phyloP scores from a whole-genome alignment of 92 coral and sea anemone genomes.

The Palythoa grandiflora region DNA sequence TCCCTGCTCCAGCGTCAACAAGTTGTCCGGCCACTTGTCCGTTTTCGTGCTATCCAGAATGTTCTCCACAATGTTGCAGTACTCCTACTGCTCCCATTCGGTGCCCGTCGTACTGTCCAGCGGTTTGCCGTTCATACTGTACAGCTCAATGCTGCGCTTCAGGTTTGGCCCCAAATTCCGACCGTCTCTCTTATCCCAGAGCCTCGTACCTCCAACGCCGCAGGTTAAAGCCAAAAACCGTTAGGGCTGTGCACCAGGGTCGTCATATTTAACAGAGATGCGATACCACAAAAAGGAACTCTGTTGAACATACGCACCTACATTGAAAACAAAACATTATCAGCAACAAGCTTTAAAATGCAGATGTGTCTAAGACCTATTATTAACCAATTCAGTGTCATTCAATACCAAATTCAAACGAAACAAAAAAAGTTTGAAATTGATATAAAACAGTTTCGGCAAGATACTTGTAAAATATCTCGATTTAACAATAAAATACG shows the following conservation, averaged over 20 bases:
- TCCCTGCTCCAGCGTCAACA: slow-evolving; percentile 5
- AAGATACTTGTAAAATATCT: too few relatives aligned
- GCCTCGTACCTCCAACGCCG: slow-evolving; percentile 24
- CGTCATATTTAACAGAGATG: neutral
- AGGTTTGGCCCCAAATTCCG: slow-evolving; percentile 15
- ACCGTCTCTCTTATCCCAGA: slow-evolving; percentile 29
- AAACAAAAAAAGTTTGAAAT: too few relatives aligned
- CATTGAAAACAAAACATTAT: neutral
- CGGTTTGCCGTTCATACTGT: slow-evolving; percentile 73
- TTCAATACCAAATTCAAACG: too few relatives aligned
- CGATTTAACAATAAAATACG: too few relatives aligned
- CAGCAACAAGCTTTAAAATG: too few relatives aligned
- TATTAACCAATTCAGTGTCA: too few relatives aligned
- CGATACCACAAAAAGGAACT: neutral
- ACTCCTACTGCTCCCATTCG: slow-evolving; percentile 49
- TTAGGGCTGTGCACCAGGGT: slow-evolving; percentile 2
- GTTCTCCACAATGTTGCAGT: slow-evolving; percentile 74
- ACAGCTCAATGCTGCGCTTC: slow-evolving; percentile 69
- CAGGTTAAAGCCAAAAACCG: neutral
- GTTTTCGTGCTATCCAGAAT: slow-evolving; percentile 73
- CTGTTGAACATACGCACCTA: neutral
- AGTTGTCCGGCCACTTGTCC: slow-evolving; percentile 70
- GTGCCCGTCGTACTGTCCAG: slow-evolving; percentile 73
- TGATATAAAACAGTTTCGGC: too few relatives aligned
- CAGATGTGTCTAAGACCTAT: too few relatives aligned